phyloP scores from a whole-genome alignment of 2,113 vertebrate genomes.

The Labeo catla region DNA sequence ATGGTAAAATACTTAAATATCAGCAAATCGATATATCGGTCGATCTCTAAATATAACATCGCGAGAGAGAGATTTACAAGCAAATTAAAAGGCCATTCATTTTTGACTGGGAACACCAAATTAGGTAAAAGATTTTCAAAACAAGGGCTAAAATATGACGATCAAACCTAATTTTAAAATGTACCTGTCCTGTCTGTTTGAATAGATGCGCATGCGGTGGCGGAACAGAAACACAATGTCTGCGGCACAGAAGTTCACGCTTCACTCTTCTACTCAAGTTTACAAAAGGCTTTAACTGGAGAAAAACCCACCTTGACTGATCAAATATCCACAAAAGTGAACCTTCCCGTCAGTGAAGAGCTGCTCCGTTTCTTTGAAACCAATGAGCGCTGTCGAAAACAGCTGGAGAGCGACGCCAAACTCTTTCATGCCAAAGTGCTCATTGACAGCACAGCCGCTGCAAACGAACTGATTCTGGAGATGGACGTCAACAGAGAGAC shows the following conservation, averaged over 20 bases:
- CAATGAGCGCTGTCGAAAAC: constrained; percentile 36
- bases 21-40: too few species aligned
- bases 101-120: background rate
- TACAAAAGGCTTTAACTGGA: constrained; percentile 57
- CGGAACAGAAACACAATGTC: constrained; percentile 49
- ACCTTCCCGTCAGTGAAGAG: constrained; percentile 37
- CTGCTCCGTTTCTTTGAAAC: constrained; percentile 47
- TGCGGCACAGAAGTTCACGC: constrained; percentile 41
- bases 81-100: background rate
- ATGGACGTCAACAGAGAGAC: constrained; percentile 54
- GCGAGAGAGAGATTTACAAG: background rate
- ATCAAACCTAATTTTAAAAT: too few species aligned
- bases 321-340: constrained; percentile 20
- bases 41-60: too few species aligned
- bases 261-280: constrained; percentile 55
- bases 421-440: constrained; percentile 48
- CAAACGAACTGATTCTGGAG: constrained; percentile 44
- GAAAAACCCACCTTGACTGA: constrained; percentile 23
- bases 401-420: constrained; percentile 50
- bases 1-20: too few species aligned
- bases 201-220: constrained; percentile 58
- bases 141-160: background rate
- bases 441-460: constrained; percentile 20
- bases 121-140: too few species aligned
- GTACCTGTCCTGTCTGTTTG: background rate